These are phyloP conservation scores for Corvus hawaiiensis DNA, from an alignment of 2,113 vertebrate genomes.

Conservation along the genomic window DNA sequence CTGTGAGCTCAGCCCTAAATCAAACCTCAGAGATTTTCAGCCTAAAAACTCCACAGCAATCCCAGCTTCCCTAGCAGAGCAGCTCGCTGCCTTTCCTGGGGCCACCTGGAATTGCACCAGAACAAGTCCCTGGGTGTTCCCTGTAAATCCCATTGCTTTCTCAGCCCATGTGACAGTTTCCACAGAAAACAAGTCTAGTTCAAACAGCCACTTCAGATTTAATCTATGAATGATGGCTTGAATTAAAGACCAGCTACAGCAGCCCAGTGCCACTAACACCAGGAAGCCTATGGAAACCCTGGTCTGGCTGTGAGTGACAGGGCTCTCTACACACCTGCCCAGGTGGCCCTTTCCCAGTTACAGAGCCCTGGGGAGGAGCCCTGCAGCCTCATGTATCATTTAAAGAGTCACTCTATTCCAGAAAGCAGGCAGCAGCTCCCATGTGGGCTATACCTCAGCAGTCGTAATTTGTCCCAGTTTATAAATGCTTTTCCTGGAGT, in stretches of 20 bases:
- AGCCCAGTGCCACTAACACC: not conserved
- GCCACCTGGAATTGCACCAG: not conserved
- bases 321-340: not conserved
- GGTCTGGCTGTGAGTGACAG: not conserved
- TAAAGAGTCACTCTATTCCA: not conserved
- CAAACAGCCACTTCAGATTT: not conserved
- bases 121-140: not conserved
- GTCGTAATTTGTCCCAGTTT: rapidly evolving
- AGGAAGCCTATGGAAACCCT: not conserved
- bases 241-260: not conserved
- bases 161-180: not conserved
- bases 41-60: not conserved
- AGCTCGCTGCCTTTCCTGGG: not conserved
- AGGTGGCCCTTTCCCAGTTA: not conserved
- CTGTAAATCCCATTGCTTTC: not conserved
- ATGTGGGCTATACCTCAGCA: not conserved
- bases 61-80: not conserved
- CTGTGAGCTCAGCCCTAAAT: not conserved
- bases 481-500: constrained; percentile 8
- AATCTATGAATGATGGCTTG: not conserved
- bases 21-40: not conserved
- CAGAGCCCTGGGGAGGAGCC: not conserved
- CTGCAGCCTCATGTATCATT: not conserved
- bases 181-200: not conserved
- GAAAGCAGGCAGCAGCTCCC: not conserved